These are phyloP conservation scores for Glaucidium brasilianum DNA, from an alignment of 2,113 vertebrate genomes.

Conservation along the genomic window DNA sequence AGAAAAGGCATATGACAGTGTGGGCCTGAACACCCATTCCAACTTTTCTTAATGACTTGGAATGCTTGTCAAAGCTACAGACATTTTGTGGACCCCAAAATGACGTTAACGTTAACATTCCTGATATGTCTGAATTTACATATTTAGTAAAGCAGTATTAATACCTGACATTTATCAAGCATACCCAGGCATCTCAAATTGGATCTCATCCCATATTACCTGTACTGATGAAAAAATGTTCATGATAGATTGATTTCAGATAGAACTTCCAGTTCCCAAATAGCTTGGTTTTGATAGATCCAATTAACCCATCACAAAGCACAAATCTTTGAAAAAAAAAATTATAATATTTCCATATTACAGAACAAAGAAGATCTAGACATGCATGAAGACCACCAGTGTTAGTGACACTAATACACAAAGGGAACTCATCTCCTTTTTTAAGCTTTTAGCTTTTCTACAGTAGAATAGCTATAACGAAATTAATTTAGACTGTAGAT, in stretches of 20 bases:
- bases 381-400: not conserved
- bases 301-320: not conserved
- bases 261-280: not conserved
- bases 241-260: not conserved
- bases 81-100: not conserved
- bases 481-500: not conserved
- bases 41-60: not conserved
- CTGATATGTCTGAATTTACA: not conserved
- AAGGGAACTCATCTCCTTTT: not conserved
- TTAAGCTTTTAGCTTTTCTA: not conserved
- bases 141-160: not conserved
- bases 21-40: not conserved
- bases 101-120: not conserved
- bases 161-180: not conserved
- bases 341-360: not conserved
- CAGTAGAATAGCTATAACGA: not conserved
- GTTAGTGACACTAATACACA: not conserved
- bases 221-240: not conserved
- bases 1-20: not conserved
- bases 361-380: not conserved
- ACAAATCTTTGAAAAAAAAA: not conserved
- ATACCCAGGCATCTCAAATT: not conserved
- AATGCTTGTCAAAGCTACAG: not conserved
- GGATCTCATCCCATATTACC: not conserved
- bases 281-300: not conserved